These are phyloP conservation scores for Hyla sarda DNA, from an alignment of 2,113 vertebrate genomes.

Conservation along the genomic window DNA sequence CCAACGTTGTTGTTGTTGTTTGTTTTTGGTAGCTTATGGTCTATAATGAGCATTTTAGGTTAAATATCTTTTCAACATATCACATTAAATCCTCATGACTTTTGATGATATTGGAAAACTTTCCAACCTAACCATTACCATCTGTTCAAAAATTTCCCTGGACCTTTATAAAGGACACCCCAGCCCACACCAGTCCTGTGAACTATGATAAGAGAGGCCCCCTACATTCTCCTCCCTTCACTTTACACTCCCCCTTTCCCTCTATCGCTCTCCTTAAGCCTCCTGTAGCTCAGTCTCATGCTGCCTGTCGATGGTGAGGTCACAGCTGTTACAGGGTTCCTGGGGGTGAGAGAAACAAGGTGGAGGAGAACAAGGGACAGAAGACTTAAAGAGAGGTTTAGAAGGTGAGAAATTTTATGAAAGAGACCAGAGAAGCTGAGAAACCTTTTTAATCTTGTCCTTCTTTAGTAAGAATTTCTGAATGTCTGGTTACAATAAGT, in stretches of 20 bases:
- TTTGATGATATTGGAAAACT: not conserved
- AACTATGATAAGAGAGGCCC: conserved; percentile 40
- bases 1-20: too few species aligned
- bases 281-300: not conserved
- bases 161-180: conserved; percentile 16
- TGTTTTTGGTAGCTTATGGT: not conserved
- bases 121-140: not conserved
- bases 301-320: conserved; percentile 6
- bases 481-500: not conserved
- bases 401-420: not conserved
- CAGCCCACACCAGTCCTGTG: not conserved
- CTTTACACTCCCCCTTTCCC: not conserved
- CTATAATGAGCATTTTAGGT: not conserved
- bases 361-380: not conserved
- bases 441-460: too few species aligned
- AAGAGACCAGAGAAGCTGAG: too few species aligned
- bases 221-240: not conserved
- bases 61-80: not conserved
- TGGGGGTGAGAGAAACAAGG: not conserved
- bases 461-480: not conserved
- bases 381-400: not conserved
- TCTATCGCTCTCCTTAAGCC: not conserved
- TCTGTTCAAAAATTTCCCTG: not conserved
- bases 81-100: not conserved
- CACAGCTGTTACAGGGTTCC: conserved; percentile 43